Base-by-base conservation (phyloP, 2,888 invertebrate genomes). In the Diadegma fenestrale region DNA sequence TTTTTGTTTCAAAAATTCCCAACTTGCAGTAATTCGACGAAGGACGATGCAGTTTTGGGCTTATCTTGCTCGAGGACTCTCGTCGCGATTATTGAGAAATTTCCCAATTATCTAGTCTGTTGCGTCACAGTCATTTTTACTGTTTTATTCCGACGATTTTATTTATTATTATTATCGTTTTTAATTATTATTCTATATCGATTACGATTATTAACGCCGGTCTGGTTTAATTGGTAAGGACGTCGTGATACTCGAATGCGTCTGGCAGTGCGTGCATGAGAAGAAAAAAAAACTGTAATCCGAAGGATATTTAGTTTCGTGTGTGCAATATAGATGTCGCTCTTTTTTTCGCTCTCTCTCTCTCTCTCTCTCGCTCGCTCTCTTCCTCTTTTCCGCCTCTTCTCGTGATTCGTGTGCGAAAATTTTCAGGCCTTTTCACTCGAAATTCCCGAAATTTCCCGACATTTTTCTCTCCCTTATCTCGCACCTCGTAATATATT, bases 261-360 rank as follows among this genome's bases (percentile, higher is more conserved):
- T 78, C 73, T 85, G 85, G 85, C 78, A 82, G 81, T 85, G 85
- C 85, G 82, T 85, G 78, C 72, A 85, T 81, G 73, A 81, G 78
- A 78, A 54, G 33, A 72, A 54, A 64, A 12, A 30, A 30, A 48
- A 33, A 51, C 2, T 51, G 12, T 73, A 14, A 14, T 33, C 33
- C 12, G 45, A 19, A 22, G 12, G 37, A 58, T 71, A 48, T 48
- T 78, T 17, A 48, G 45, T 68, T 68, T 54, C 43, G 58, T 43
- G 51, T 41, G 41, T 77, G 77, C 19, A n/a, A 19, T 22, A 17
- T 48, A 61, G 61, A 48, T 76, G 33, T 19, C 37, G 51, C 41
- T 68, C 26, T 54, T 30, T 37, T 19, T n/a, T 66, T 78, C 48
- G 68, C 10, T 41, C 54, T 48, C 41, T 78, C 37, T 43, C 19